Base-by-base conservation (phyloP, 1,140 invertebrate genomes). In the Copidosoma floridanum region DNA sequence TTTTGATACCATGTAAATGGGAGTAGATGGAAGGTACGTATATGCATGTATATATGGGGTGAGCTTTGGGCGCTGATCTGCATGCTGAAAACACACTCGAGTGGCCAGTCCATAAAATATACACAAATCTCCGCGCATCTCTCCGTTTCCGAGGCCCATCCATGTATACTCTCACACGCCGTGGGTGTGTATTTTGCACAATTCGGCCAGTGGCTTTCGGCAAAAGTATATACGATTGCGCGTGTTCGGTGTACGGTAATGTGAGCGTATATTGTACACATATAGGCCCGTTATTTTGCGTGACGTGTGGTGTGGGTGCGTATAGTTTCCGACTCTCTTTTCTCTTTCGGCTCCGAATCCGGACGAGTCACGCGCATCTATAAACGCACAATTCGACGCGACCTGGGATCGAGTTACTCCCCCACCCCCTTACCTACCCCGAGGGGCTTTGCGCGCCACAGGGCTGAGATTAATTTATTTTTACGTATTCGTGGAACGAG, bases 1-100 rank as follows among this genome's bases (percentile, higher is more conserved):
- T 65, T 65, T 65, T 61, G 56, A 65, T 65, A 61, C 53, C 53
- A 65, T 65, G 63, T 53, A 65, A 65, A 65, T 65, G 35, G 12
- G 18, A 3, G n/a, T 24, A 11, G 44, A 7, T 11, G 14, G 41
- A 21, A 21, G 14, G 20, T 8, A 14, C 6, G 41, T 7, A 23
- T 18, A 52, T 52, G 35, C 38, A 20, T 41, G n/a, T n/a, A n/a
- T n/a, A n/a, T n/a, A n/a, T n/a, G n/a, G n/a, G n/a, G n/a, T n/a
- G n/a, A n/a, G n/a, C n/a, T n/a, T n/a, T n/a, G n/a, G n/a, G n/a
- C n/a, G n/a, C n/a, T 20, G 52, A 51, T 56, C 26, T 56, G 47
- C 48, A 53, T 50, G 55, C 41, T 56, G 51, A 61, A 56, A 51
- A 57, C n/a, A 50, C 29, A 32, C 24, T 32, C n/a, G n/a, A n/a